A percentile compares a stretch with the other conserved stretches of the same genome.
phyloP scores from a whole-genome alignment of 1,140 invertebrate species.

The Tachypleus tridentatus region DNA sequence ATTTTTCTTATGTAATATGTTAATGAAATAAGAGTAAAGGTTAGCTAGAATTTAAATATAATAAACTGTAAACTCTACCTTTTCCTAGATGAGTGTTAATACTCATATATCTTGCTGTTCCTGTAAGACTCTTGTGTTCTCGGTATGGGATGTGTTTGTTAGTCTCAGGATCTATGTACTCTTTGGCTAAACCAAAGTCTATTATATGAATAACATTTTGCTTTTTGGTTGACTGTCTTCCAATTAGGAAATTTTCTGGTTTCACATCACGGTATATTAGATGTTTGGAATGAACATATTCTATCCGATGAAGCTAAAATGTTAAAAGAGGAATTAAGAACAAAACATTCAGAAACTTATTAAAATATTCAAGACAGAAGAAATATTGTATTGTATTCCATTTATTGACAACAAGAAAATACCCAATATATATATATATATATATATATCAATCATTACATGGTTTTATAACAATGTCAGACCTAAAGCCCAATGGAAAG shows the following conservation, averaged over 20 bases:
- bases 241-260: slow-evolving; percentile 99
- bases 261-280: slow-evolving; percentile 99
- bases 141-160: slow-evolving; percentile 99
- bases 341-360: too few species aligned
- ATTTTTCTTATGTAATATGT: too few species aligned
- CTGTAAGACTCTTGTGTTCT: slow-evolving; percentile 98
- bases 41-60: too few species aligned
- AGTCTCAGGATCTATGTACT: slow-evolving; percentile 99
- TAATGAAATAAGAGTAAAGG: too few species aligned
- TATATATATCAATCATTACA: too few species aligned
- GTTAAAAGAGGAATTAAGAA: too few species aligned
- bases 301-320: slow-evolving; percentile 78
- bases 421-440: too few species aligned
- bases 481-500: too few species aligned
- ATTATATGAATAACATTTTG: slow-evolving; percentile 99
- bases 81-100: slow-evolving; percentile 99
- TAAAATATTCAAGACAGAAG: too few species aligned
- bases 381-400: too few species aligned
- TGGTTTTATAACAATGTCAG: too few species aligned
- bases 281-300: slow-evolving; percentile 98
- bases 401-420: too few species aligned
- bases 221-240: slow-evolving; percentile 90
- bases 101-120: slow-evolving; percentile 96
- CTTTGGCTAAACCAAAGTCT: slow-evolving; percentile 99
- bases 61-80: slow-evolving; percentile 42